phyloP scores from a whole-genome alignment of 2,113 vertebrate species.

The Poicephalus meyeri region DNA sequence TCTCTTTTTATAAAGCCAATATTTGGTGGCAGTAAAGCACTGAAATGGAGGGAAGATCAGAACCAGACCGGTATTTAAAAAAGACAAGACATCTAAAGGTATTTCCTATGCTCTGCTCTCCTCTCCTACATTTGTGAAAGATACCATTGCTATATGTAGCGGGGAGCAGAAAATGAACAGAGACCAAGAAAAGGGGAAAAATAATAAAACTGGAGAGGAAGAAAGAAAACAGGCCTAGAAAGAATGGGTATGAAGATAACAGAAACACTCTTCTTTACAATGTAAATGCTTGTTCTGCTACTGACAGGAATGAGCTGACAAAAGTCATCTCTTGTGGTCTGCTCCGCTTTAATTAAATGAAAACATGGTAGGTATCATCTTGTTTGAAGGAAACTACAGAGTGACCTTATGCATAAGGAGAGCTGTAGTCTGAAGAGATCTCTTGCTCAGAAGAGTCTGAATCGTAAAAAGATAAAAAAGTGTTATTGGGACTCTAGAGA shows the following conservation, averaged over 20 bases:
- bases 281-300: neutral
- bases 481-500: neutral
- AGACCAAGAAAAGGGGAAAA: neutral
- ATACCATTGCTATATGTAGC: fast-evolving
- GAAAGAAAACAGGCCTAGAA: neutral
- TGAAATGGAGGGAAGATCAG: neutral
- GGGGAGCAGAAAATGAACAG: neutral
- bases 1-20: constrained; percentile 7
- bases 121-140: neutral
- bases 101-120: neutral
- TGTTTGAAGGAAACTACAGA: neutral
- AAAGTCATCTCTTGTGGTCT: neutral
- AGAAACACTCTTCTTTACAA: neutral
- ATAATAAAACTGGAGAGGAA: neutral
- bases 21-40: neutral
- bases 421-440: neutral
- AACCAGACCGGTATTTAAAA: neutral
- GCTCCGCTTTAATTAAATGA: neutral
- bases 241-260: neutral
- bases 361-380: neutral
- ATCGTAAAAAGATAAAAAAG: neutral
- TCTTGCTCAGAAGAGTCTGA: neutral
- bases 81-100: neutral
- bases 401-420: neutral
- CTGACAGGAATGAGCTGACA: neutral